Base-by-base conservation (phyloP, 2,888 invertebrate species). In the Caenorhabditis japonica region DNA sequence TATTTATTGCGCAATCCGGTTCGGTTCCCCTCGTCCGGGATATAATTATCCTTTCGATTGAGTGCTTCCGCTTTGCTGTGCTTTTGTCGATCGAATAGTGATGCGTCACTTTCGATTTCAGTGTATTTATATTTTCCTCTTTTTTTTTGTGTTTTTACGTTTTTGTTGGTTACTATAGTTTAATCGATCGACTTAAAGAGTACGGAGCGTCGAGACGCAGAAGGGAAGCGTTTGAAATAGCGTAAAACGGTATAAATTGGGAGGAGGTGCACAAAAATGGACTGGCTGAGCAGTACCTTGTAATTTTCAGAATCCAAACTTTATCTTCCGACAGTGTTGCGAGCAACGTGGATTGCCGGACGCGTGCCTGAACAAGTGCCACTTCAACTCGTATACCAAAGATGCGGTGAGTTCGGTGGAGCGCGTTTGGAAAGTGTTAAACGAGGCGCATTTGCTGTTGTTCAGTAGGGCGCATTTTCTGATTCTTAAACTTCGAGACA, bases 241-340 rank as follows among this genome's bases (percentile, higher is more conserved):
- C n/a, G n/a, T n/a, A n/a, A n/a, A n/a, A n/a, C n/a, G n/a, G n/a
- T n/a, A n/a, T n/a, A n/a, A n/a, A n/a, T n/a, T n/a, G n/a, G n/a
- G n/a, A n/a, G n/a, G n/a, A n/a, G n/a, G n/a, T n/a, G n/a, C n/a
- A n/a, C n/a, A n/a, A n/a, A n/a, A n/a, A n/a, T n/a, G n/a, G n/a
- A n/a, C n/a, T n/a, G n/a, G n/a, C n/a, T n/a, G n/a, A n/a, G n/a
- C n/a, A n/a, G n/a, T n/a, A n/a, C n/a, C n/a, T n/a, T n/a, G n/a
- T n/a, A n/a, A n/a, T 23, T 55, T 81, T 41, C 58, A 86, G 86
- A 86, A 86, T 47, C 86, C 86, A 2, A 86, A 86, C 66, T 82
- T 71, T 70, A 69, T 86, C 36, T 86, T 86, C 79, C 83, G 84
- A 15, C 84, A 87, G 61, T 86, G 86, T 56, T 86, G 86, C 47